phyloP scores from a whole-genome alignment of 2,888 invertebrate species.

The Spialia ferax region DNA sequence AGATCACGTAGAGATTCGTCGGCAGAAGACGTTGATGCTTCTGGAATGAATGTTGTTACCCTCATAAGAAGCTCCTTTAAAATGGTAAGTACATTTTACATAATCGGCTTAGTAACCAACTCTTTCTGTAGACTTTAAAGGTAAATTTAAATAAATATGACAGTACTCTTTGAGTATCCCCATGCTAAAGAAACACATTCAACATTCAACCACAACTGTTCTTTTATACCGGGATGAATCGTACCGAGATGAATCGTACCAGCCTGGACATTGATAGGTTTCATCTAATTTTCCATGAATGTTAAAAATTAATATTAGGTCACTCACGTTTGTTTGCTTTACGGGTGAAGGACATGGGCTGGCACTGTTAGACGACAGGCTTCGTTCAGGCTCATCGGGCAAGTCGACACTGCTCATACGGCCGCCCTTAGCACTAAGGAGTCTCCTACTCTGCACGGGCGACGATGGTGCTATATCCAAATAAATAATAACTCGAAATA shows the following conservation, averaged over 20 bases:
- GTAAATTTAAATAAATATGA: too few species aligned
- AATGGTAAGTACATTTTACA: too few species aligned
- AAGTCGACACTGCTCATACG: constrained; percentile 98
- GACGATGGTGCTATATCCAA: constrained; percentile 95
- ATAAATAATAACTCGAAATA: too few species aligned
- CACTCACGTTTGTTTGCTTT: constrained; percentile 81
- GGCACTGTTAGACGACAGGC: constrained; percentile 96
- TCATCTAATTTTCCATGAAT: background rate
- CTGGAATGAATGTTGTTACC: constrained; percentile 74
- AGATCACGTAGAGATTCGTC: constrained; percentile 96
- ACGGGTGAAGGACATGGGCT: constrained; percentile 97
- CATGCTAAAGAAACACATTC: too few species aligned
- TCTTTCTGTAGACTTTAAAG: too few species aligned
- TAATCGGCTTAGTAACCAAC: too few species aligned
- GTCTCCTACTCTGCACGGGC: constrained; percentile 94
- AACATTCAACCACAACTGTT: too few species aligned
- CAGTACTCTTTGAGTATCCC: too few species aligned
- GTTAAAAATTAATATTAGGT: background rate
- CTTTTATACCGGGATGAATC: too few species aligned
- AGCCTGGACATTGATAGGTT: too few species aligned
- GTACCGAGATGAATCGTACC: too few species aligned
- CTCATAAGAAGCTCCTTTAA: background rate
- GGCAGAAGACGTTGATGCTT: constrained; percentile 95
- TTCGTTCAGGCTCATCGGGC: constrained; percentile 96
- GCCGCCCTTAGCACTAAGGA: constrained; percentile 93